Percentiles rank a stretch among this genome's conserved stretches.
These are phyloP conservation scores for Eustalomyia histrio DNA, from an alignment of 2,888 invertebrate genomes.

Conservation along the genomic window DNA sequence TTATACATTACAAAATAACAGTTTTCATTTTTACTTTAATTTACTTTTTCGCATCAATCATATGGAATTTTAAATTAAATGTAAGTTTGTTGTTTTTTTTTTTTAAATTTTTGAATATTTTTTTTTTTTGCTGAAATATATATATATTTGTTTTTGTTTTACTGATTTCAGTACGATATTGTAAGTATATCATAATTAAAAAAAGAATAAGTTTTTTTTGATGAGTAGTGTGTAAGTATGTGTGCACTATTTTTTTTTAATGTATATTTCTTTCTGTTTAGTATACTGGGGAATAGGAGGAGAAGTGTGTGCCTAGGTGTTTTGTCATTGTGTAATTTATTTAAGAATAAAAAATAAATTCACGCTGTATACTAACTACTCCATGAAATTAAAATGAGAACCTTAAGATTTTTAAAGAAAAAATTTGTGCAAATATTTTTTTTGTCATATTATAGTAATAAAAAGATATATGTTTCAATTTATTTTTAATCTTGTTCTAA, in stretches of 20 bases:
- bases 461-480: conserved; percentile 52
- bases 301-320: conserved; percentile 13
- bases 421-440: conserved; percentile 43
- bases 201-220: conserved; percentile 18
- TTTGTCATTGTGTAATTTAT: neutral
- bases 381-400: neutral
- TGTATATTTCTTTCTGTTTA: conserved; percentile 26
- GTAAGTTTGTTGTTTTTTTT: conserved; percentile 59
- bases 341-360: neutral
- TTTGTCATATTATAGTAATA: neutral
- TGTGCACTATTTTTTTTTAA: conserved; percentile 27
- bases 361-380: neutral
- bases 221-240: conserved; percentile 14
- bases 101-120: conserved; percentile 62
- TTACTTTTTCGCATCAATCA: conserved; percentile 61
- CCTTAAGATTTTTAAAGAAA: neutral
- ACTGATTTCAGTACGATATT: conserved; percentile 38
- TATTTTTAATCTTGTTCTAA: conserved; percentile 63
- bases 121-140: conserved; percentile 68
- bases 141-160: conserved; percentile 64
- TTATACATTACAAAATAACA: conserved; percentile 80
- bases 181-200: conserved; percentile 11
- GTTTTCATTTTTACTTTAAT: conserved; percentile 61
- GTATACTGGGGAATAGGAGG: conserved; percentile 30
- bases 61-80: conserved; percentile 43